Evolutionary conservation across 2,113 vertebrate species (phyloP).

Genomic region (Gulo gulo): DNA sequence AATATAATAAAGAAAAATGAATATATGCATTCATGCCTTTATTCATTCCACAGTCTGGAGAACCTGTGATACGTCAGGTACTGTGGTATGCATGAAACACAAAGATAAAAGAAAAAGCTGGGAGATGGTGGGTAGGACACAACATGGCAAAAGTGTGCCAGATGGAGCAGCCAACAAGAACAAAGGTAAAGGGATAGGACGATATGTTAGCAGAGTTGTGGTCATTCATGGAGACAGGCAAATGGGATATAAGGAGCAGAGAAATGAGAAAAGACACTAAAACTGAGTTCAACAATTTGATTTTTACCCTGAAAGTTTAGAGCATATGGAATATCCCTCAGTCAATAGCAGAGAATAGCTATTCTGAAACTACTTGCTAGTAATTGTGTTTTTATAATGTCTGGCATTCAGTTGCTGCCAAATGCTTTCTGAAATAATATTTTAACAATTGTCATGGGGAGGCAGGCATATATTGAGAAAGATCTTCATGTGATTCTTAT

Average conservation of each 20-base stretch:
- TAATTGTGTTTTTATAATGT: neutral
- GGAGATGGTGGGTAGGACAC: no score
- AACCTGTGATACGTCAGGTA: neutral
- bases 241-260: neutral
- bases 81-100: neutral
- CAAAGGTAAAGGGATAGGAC: neutral
- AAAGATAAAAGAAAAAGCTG: neutral
- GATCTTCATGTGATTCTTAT: neutral
- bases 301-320: neutral
- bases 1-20: neutral
- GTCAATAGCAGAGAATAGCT: neutral
- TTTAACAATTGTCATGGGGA: neutral
- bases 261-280: neutral
- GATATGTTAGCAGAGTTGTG: neutral
- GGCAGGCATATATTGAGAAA: neutral
- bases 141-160: fast-evolving
- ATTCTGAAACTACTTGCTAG: neutral
- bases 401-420: neutral
- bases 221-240: neutral
- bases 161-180: neutral
- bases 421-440: neutral
- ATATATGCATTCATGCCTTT: neutral
- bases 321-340: neutral
- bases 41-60: neutral
- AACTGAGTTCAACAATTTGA: neutral